Evolutionary conservation across 2,113 vertebrate genomes (phyloP), one percentile per base, ranked within the genome.

Genomic region (Halcyon malimbica): DNA sequence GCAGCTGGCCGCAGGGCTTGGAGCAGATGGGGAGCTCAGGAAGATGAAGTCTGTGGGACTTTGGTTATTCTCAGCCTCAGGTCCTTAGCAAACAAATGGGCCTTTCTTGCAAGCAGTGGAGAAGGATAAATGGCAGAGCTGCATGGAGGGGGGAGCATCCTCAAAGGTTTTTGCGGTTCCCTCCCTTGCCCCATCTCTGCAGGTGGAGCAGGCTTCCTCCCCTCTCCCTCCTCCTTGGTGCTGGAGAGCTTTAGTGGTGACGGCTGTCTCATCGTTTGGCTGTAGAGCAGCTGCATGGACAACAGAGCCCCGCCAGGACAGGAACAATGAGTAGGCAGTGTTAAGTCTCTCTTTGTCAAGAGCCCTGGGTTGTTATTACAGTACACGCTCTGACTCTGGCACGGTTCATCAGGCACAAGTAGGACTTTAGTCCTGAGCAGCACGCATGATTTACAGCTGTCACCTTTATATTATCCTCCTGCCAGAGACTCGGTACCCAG

Each of bases 371-470:
- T 93, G 75, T 88, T 95, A 41, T 88, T 94, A 59, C 67, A 80
- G 70, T 28, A 62, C 75, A 71, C 0, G 7, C 21, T 82, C 73
- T 80, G 48, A 46, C 67, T 92, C 80, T 53, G 28, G 46, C 83
- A 91, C 0, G 19, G 74, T 87, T 96, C 89, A 67, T 78, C 4
- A 9, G 48, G 31, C 80, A 68, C n/a, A 59, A 95, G 70, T 44
- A 46, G 90, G 65, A 91, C 80, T 91, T 95, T 57, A 67, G 62
- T 86, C 81, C 74, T n/a, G 53, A 81, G 74, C 70, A 91, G 62
- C 70, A 89, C 0, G 20, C 65, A 29, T 95, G 83, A 82, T 94
- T 94, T 97, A 84, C 68, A 78, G 85, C 87, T 88, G 68, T 81
- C 90, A 81, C 79, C 71, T 93, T 90, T 71, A 12, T 57, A 51